Base-by-base conservation (phyloP, 2,888 invertebrate genomes). In the Scaptomyza reducta region DNA sequence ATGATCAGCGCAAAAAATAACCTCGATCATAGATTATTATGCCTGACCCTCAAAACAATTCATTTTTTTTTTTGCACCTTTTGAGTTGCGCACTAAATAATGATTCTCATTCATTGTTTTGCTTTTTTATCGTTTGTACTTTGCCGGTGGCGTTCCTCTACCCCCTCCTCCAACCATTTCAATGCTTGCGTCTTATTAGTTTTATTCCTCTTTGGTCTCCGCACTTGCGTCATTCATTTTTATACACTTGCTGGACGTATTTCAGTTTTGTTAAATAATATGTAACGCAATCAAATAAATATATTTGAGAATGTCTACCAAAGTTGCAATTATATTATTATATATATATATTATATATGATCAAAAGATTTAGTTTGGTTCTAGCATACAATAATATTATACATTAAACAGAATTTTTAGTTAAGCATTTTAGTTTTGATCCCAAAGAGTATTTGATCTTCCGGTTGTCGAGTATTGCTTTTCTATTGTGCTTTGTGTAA, bases 141-240 rank as follows among this genome's bases (percentile, higher is more conserved):
- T 33, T 42, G 51, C 50, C 40, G 40, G 13, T 22, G 29, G 11
- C 10, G 13, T 50, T 44, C 31, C 51, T 45, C 33, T 16, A 29
- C 4, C 1, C 14, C 33, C 6, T 27, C 27, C 6, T 6, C 6
- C 27, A 6, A 2, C 9, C 6, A 22, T 45, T 55, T 58, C 56
- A 67, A 53, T 60, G 59, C 46, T 64, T 70, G 58, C 46, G 58
- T 51, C 55, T 59, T 64, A 70, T 70, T 70, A 70, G 70, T 55
- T 58, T 70, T 16, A 33, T 62, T 62, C 49, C 46, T 74, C 49
- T 54, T 44, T 31, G 29, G 44, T 31, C 58, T 42, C 40, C 46
- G 33, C 57, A 46, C 72, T 72, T 75, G 64, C 72, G 76, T 75
- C 75, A 75, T 75, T 72, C 57, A 65, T 76, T 72, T 72, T 64